Evolutionary conservation across 2,113 vertebrate species (phyloP), one percentile per base, ranked within the genome.

Genomic region (Corythornis vintsioides): DNA sequence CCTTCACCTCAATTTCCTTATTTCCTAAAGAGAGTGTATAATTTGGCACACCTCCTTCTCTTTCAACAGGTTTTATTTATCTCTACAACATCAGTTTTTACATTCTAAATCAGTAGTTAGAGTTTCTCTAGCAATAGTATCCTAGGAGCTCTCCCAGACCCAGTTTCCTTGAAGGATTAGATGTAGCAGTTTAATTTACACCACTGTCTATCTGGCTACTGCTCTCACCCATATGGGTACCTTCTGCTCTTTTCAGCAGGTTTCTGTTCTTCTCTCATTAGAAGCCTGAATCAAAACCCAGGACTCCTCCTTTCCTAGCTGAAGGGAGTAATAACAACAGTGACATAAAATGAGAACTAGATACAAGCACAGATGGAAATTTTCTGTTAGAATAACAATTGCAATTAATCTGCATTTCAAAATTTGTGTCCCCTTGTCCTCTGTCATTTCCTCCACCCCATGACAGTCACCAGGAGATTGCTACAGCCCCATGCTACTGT

Each of bases 181-280:
- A 55, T 63, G n/a, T 16, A 87, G 74, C 25, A 31, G n/a, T 82
- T 95, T 92, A 80, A 85, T 92, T 94, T 86, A 85, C 75, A 70
- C 55, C 31, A 42, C 50, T 45, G 28, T 63, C 63, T 95, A 59
- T 89, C 92, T 91, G 87, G 55, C 90, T 90, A 55, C 67, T 80
- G 64, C 74, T 83, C 71, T 86, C 88, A 79, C 72, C 71, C 91
- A 63, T 89, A 92, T 88, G 91, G 71, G 18, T 73, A 83, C 75
- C 78, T 92, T 94, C 93, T 94, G 90, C 72, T 96, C 82, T 76
- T 87, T 87, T 61, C 89, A 94, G 87, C 78, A 88, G 75, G 71
- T 85, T 94, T 83, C 84, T 83, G n/a, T 87, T 94, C 84, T 94
- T 81, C 71, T 88, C 56, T 91, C 72, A 60, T 92, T 86, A 94